These are phyloP conservation scores for Himantopus leucocephalus DNA, from an alignment of 2,113 vertebrate species.

Conservation along the genomic window DNA sequence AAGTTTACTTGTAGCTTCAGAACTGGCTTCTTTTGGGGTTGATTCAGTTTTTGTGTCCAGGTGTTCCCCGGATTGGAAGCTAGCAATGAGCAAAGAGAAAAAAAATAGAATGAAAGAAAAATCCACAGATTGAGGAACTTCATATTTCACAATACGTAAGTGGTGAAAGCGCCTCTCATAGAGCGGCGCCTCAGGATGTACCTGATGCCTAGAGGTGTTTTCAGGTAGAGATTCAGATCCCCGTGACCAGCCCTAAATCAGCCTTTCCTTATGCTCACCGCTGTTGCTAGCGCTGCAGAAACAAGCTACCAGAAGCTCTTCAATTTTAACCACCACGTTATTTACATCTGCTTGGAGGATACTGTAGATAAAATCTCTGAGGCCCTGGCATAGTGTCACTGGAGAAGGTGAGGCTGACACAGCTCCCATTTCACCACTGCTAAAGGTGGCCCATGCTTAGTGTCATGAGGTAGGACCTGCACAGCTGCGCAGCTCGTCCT, in stretches of 20 bases:
- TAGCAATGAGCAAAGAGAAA: background rate
- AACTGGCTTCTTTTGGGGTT: background rate
- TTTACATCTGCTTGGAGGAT: background rate
- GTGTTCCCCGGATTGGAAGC: background rate
- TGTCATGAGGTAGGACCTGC: background rate
- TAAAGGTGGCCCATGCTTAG: background rate
- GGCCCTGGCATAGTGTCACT: background rate
- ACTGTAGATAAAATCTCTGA: background rate
- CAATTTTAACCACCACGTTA: rapidly evolving
- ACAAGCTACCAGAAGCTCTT: background rate
- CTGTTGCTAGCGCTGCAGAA: background rate
- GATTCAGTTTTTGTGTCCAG: background rate
- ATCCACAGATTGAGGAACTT: background rate
- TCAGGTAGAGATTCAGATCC: background rate
- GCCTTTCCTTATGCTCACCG: background rate
- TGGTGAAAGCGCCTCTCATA: background rate
- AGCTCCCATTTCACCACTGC: background rate
- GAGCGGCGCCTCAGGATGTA: background rate
- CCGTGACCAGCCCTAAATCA: background rate
- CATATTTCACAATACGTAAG: background rate
- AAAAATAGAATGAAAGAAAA: background rate
- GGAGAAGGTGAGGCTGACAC: background rate
- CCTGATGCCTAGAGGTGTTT: background rate
- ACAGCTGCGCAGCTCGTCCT: background rate
- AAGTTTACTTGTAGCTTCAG: background rate